Conservation (phyloP, 2,113 vertebrate species). For the Corvus moneduloides region DNA sequence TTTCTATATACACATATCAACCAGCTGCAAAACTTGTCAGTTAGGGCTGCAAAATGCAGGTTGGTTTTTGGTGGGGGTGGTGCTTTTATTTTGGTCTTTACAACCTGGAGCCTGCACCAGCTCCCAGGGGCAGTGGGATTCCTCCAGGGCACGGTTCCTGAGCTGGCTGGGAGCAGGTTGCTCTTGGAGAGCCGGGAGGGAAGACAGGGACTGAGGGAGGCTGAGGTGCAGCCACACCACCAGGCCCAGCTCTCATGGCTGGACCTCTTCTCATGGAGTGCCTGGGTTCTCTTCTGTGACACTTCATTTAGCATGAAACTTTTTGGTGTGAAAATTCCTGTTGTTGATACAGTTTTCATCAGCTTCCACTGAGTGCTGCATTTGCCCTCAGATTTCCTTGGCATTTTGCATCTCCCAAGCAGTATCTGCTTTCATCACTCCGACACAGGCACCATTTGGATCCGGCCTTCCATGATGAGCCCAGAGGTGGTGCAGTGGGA, state of each 20-base stretch:
- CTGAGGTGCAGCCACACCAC: neutral
- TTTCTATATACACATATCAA: neutral
- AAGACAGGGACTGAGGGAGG: fast-evolving
- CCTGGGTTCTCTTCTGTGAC: fast-evolving
- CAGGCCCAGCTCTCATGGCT: fast-evolving
- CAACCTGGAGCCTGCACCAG: neutral
- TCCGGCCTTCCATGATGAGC: fast-evolving
- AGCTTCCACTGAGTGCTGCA: neutral
- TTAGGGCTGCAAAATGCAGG: neutral
- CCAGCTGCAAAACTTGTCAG: neutral
- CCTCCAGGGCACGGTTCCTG: too few relatives aligned
- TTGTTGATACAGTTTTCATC: neutral
- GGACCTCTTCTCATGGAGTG: fast-evolving
- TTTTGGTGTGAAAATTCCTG: neutral
- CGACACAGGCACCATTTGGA: fast-evolving
- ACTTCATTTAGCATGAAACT: fast-evolving
- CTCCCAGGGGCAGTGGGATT: neutral
- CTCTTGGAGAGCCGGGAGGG: too few relatives aligned
- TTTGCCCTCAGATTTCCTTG: neutral
- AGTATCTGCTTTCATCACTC: fast-evolving
- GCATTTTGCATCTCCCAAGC: fast-evolving
- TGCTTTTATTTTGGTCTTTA: neutral
- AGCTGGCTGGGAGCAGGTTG: neutral
- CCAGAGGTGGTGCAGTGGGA: fast-evolving
- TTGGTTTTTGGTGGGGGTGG: fast-evolving